Evolutionary conservation across 1,140 invertebrate genomes (phyloP), one percentile per base, ranked within the genome.

Genomic region (Dysdera silvatica): DNA sequence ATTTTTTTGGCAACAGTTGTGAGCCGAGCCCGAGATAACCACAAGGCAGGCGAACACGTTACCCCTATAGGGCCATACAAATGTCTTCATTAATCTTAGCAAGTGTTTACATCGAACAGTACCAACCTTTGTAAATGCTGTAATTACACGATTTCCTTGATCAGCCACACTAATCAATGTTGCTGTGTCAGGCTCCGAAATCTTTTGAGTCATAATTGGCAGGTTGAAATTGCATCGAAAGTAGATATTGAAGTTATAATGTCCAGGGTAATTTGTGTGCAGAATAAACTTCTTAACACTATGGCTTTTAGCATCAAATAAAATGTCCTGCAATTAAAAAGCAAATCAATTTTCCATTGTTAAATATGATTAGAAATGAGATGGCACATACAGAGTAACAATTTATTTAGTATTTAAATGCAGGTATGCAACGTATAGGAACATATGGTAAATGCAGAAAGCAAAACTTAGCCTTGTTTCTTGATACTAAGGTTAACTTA

Each of bases 211-310:
- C 40, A 55, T 53, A 35, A 62, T 56, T 4, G 51, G 52, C n/a
- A 62, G 23, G 32, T 48, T 55, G 74, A 94, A 94, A 75, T 94
- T 88, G 76, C 90, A 93, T 59, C 91, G 82, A 78, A 91, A 88
- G 77, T 93, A 96, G 87, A 95, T 97, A 75, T 98, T 98, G 77
- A 98, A 99, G 79, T 98, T 95, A 78, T 97, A 98, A 79, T 99
- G 95, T 3, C 95, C 95, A 18, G 95, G 95, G 77, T 94, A 96
- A 79, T 99, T 99, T 8, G 95, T 97, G 75, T 98, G 96, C 43
- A 99, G 80, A 20, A 99, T 88, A 76, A 98, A 91, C 76, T 98
- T 99, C 76, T 96, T 95, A 47, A 93, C 92, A 70, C 84, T 81
- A 72, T 98, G 91, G 33, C 88, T 91, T 67, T 87, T 86, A 31